Percentiles rank a stretch among this genome's conserved stretches.
phyloP scores from a whole-genome alignment of 2,113 vertebrate genomes.

The Dryoscopus gambensis region DNA sequence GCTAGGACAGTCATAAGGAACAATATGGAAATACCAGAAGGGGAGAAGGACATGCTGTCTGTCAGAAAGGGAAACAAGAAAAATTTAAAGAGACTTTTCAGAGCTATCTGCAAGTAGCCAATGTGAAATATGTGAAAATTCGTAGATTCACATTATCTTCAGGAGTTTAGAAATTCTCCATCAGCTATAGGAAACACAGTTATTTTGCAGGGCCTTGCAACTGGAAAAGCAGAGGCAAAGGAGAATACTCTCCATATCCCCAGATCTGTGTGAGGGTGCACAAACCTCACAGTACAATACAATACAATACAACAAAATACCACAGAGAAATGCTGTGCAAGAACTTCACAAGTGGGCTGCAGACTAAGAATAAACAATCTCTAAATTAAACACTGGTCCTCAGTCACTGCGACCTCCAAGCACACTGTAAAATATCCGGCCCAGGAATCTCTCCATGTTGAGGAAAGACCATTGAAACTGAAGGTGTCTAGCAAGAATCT shows the following conservation, averaged over 20 bases:
- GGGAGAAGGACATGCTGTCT: neutral
- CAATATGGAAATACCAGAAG: neutral
- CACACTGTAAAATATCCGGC: neutral
- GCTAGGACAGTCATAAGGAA: neutral
- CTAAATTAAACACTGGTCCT: neutral
- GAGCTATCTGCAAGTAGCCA: neutral
- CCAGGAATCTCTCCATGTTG: neutral
- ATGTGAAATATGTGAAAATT: neutral
- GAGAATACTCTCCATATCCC: neutral
- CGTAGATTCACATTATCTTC: neutral
- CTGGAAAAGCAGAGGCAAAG: neutral
- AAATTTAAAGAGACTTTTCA: neutral
- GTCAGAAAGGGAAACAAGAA: neutral
- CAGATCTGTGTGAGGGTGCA: neutral
- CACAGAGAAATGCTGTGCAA: neutral
- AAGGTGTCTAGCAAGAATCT: neutral
- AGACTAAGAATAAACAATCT: neutral
- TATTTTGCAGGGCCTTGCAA: neutral
- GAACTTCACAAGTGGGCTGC: neutral
- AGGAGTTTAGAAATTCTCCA: neutral
- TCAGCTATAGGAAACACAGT: neutral
- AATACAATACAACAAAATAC: neutral
- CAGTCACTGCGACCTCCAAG: neutral
- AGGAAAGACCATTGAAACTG: neutral
- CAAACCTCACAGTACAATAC: too few relatives aligned